A percentile compares a stretch with the other conserved stretches of the same genome.
phyloP scores from a whole-genome alignment of 2,888 invertebrate species.

The Galerucella pusilla region DNA sequence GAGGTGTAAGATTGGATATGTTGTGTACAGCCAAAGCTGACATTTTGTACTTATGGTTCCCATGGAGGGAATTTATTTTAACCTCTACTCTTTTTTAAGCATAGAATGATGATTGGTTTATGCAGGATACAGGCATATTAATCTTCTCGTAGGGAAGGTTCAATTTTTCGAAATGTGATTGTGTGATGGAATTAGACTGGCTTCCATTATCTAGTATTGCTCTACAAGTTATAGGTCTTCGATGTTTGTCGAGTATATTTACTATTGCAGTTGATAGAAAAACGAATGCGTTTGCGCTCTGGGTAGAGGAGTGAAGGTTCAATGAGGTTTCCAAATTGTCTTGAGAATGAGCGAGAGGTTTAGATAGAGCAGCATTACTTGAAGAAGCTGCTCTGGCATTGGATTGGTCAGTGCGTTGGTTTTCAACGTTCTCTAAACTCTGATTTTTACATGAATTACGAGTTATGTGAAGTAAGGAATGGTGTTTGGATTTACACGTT shows the following conservation, averaged over 20 bases:
- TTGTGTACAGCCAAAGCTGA: not conserved
- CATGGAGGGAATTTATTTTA: not conserved
- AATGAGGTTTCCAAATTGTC: not conserved
- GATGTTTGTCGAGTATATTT: not conserved
- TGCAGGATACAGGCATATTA: not conserved
- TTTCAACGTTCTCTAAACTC: not conserved
- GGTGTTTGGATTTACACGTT: too few species aligned
- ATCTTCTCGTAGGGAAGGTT: not conserved
- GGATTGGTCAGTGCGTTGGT: not conserved
- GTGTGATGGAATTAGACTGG: not conserved
- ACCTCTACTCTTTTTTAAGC: not conserved
- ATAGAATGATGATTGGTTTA: not conserved
- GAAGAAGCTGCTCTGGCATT: not conserved
- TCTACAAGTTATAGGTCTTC: not conserved
- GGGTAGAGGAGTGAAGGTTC: not conserved
- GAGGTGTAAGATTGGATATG: not conserved
- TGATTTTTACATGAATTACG: too few species aligned
- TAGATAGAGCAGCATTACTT: not conserved
- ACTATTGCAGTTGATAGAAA: not conserved
- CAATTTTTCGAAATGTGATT: not conserved
- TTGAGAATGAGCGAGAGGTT: not conserved
- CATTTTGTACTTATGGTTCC: not conserved
- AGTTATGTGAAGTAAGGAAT: too few species aligned
- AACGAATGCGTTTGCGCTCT: not conserved
- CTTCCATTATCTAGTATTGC: not conserved